Evolutionary conservation across 1,140 invertebrate genomes (phyloP).

Genomic region (Coptotermes formosanus): DNA sequence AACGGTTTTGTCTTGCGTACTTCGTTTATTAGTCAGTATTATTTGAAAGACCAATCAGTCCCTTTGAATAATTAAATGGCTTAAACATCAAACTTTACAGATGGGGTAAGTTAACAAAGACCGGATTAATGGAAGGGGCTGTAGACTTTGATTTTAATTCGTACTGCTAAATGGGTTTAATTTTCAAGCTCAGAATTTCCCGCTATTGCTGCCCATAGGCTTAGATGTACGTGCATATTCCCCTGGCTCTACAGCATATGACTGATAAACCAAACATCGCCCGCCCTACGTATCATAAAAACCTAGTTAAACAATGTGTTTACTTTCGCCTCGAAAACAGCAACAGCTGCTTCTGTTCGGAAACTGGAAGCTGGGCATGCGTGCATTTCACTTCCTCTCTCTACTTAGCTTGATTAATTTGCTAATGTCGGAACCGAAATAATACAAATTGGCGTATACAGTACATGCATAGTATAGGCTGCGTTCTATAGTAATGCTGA

Average conservation of each 20-base stretch:
- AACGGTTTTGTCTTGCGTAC: neutral
- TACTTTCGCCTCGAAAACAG: neutral
- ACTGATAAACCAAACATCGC: neutral
- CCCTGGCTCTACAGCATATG: neutral
- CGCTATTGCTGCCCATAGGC: neutral
- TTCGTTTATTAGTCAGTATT: neutral
- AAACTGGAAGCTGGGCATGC: neutral
- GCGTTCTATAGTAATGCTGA: neutral
- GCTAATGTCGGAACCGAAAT: conserved; percentile 1
- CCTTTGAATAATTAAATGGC: conserved; percentile 1
- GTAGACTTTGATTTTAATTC: neutral
- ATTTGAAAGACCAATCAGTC: conserved; percentile 3
- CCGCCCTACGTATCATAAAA: neutral
- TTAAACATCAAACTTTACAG: neutral
- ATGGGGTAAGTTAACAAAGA: neutral
- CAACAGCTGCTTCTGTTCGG: neutral
- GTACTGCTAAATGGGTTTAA: neutral
- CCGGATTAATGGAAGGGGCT: neutral
- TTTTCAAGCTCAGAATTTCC: neutral
- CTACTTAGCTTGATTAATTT: conserved; percentile 11
- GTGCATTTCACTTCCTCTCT: neutral
- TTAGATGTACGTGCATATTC: neutral
- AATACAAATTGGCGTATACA: conserved; percentile 15
- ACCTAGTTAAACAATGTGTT: neutral
- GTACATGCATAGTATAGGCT: neutral